Percentiles rank a stretch among this genome's conserved stretches.
These are phyloP conservation scores for Chaetodon trifascialis DNA, from an alignment of 2,113 vertebrate species.

Conservation along the genomic window DNA sequence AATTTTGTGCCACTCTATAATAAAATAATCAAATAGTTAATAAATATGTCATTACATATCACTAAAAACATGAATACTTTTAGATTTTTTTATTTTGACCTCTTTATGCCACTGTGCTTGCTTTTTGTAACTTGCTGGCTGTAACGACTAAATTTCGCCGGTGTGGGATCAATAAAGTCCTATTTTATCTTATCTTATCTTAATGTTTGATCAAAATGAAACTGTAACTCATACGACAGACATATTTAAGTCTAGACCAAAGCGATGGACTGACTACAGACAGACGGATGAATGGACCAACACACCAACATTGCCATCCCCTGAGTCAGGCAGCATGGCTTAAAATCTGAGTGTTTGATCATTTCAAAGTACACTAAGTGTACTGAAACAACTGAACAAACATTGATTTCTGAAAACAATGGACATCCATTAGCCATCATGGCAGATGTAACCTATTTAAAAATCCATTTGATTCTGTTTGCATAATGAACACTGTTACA, in stretches of 20 bases:
- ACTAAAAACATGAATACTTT: too few species aligned
- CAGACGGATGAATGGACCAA: neutral
- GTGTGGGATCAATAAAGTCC: too few species aligned
- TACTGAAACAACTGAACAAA: neutral
- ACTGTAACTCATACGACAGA: neutral
- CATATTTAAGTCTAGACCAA: neutral
- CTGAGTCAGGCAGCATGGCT: neutral
- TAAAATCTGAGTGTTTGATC: neutral
- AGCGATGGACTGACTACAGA: neutral
- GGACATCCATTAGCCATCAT: conserved; percentile 42
- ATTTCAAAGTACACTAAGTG: conserved; percentile 12
- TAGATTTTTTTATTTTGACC: too few species aligned
- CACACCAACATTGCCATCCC: neutral
- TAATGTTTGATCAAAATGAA: neutral
- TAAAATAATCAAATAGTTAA: too few species aligned
- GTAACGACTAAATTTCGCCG: too few species aligned
- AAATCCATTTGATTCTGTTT: conserved; percentile 51
- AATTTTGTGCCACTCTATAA: neutral
- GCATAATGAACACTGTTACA: conserved; percentile 25
- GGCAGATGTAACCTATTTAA: conserved; percentile 36
- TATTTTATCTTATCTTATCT: too few species aligned
- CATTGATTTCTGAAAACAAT: conserved; percentile 37
- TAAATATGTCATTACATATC: too few species aligned
- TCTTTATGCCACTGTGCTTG: too few species aligned
- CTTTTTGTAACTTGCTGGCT: too few species aligned